Evolutionary conservation across 23 tunicate species (phyloP).

Genomic region (Oikopleura vanhoeffeni): DNA sequence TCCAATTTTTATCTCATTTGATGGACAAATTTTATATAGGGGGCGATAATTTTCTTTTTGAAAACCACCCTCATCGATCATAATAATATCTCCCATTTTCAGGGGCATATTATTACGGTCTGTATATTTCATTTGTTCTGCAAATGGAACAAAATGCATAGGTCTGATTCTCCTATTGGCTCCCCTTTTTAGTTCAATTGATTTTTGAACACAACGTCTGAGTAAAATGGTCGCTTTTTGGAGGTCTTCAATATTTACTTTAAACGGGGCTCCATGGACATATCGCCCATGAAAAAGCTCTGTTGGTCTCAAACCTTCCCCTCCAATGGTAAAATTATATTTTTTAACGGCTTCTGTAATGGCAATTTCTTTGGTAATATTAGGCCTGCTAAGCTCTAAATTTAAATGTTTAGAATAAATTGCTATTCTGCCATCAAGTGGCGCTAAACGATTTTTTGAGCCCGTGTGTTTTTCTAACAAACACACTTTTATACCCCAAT

Average conservation of each 20-base stretch:
- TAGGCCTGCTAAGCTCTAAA: background rate
- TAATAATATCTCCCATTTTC: background rate
- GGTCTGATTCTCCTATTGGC: background rate
- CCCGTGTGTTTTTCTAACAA: background rate
- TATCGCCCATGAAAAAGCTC: background rate
- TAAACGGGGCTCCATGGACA: background rate
- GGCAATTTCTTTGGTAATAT: background rate
- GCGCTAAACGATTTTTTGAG: background rate
- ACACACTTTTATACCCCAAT: background rate
- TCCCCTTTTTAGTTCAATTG: background rate
- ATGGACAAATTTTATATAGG: background rate
- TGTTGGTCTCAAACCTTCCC: background rate
- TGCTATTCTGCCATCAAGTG: background rate
- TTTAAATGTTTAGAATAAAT: background rate
- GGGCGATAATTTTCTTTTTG: background rate
- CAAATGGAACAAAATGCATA: background rate
- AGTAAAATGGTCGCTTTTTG: background rate
- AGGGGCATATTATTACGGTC: background rate
- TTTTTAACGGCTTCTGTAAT: background rate
- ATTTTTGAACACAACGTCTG: background rate
- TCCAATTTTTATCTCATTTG: too few species aligned
- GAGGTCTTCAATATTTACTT: background rate
- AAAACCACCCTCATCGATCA: background rate
- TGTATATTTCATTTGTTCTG: background rate
- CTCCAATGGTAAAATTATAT: background rate